Base-by-base conservation (phyloP, 2,888 invertebrate genomes). In the Graphium colonna region DNA sequence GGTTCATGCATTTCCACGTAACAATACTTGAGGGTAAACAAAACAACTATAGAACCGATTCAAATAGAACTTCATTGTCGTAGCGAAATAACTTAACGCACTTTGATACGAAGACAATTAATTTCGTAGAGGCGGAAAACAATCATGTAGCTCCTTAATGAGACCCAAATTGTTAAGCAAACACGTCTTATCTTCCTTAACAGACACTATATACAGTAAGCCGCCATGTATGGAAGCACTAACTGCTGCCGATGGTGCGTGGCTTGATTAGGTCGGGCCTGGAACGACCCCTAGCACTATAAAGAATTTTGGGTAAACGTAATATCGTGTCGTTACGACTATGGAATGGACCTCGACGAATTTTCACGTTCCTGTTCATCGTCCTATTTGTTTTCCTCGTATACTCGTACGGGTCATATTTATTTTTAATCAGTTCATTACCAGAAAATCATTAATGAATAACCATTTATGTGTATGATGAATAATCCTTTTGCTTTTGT, bases 291-390 rank as follows among this genome's bases (percentile, higher is more conserved):
- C 69, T 74, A 71, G 69, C 64, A 73, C 79, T 69, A 79, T 82
- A 82, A 82, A 82, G 76, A 82, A 82, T 82, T 86, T 85, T 82
- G 82, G 83, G 83, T 82, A 81, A 82, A 81, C 75, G 84, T 84
- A 86, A 88, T 87, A 87, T 79, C 73, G 73, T 68, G 81, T 80
- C 82, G 82, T 87, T 87, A 79, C 77, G 77, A 79, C 86, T 82
- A 86, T 84, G 85, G 86, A 78, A 82, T 73, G 75, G 71, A 72
- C 77, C 53, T 45, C 52, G 70, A 64, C 68, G 66, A 69, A 47
- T 44, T 50, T 41, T 43, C 28, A 46, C 61, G 65, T 64, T 62
- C 63, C 63, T 60, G 36, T 51, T 51, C 44, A 44, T 58, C 54
- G 41, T 49, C 44, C 39, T 13, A 17, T 33, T 36, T 28, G 44